These are phyloP conservation scores for Hemicordylus capensis DNA, from an alignment of 2,113 vertebrate genomes.

Conservation along the genomic window DNA sequence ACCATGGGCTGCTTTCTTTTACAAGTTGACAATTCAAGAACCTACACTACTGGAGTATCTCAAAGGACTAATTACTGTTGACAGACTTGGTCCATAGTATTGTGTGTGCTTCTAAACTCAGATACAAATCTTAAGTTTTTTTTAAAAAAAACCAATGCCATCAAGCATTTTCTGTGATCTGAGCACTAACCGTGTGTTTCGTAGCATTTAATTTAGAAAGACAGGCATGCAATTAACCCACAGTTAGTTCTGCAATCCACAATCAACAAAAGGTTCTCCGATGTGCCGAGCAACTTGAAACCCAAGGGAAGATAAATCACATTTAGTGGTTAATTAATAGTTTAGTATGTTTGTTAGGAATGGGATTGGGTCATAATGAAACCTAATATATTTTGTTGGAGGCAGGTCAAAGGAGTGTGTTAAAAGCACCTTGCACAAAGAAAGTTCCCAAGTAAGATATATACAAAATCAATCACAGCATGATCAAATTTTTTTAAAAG, in stretches of 20 bases:
- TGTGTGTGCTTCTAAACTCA: not conserved
- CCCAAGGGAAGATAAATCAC: conserved; percentile 18
- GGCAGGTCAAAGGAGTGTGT: conserved; percentile 7
- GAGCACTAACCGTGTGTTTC: not conserved
- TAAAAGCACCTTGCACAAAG: conserved; percentile 3
- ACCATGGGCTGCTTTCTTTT: not conserved
- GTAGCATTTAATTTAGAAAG: conserved; percentile 37
- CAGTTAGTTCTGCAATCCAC: not conserved
- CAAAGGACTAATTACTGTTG: not conserved
- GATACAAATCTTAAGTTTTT: not conserved
- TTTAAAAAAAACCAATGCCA: not conserved
- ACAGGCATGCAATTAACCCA: conserved; percentile 33
- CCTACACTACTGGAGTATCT: not conserved
- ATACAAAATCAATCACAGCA: not conserved
- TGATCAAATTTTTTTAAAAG: not conserved
- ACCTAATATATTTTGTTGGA: conserved; percentile 18
- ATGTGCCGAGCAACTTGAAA: conserved; percentile 9
- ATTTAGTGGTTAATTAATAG: conserved; percentile 9
- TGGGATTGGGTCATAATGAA: conserved; percentile 11
- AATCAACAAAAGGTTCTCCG: conserved; percentile 2
- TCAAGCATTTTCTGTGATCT: conserved; percentile 1
- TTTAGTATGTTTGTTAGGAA: conserved; percentile 24
- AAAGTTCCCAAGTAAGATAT: not conserved
- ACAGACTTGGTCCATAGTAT: not conserved
- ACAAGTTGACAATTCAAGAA: not conserved